Percentiles rank a stretch among this genome's conserved stretches.
Evolutionary conservation across 2,113 vertebrate species (phyloP).

Genomic region (Tachuris rubrigastra): DNA sequence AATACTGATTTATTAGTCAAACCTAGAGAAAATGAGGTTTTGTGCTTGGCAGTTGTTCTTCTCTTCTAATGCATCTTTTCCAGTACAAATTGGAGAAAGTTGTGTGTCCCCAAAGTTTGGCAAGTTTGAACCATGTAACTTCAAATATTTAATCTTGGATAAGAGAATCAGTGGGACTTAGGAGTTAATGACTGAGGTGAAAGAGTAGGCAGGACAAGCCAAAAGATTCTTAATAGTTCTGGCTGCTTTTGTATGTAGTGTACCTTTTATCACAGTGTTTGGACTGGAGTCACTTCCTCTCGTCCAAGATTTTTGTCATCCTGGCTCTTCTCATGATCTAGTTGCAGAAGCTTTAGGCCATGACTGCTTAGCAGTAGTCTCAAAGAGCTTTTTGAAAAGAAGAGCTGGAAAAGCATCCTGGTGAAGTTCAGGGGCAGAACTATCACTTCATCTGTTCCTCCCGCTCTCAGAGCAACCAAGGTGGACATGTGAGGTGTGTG

Average conservation of each 20-base stretch:
- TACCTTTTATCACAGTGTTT: neutral
- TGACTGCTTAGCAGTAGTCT: neutral
- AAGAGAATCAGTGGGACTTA: neutral
- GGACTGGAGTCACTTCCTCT: neutral
- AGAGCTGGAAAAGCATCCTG: neutral
- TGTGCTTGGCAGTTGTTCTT: neutral
- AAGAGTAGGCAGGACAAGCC: neutral
- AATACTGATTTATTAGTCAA: neutral
- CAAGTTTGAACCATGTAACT: neutral
- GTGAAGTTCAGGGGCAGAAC: neutral
- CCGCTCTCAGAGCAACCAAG: accelerated
- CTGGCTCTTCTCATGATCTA: neutral
- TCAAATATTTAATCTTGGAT: neutral
- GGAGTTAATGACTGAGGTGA: neutral
- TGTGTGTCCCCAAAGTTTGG: neutral
- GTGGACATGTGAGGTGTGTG: neutral
- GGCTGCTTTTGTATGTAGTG: neutral
- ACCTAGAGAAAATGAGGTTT: neutral
- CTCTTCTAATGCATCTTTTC: neutral
- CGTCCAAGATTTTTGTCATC: neutral
- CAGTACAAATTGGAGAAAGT: neutral
- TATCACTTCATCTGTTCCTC: neutral
- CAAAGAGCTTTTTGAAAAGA: neutral
- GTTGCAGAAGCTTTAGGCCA: neutral
- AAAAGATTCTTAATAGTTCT: neutral